Conservation (phyloP, 2,113 vertebrate species). For the Paratilapia polleni region DNA sequence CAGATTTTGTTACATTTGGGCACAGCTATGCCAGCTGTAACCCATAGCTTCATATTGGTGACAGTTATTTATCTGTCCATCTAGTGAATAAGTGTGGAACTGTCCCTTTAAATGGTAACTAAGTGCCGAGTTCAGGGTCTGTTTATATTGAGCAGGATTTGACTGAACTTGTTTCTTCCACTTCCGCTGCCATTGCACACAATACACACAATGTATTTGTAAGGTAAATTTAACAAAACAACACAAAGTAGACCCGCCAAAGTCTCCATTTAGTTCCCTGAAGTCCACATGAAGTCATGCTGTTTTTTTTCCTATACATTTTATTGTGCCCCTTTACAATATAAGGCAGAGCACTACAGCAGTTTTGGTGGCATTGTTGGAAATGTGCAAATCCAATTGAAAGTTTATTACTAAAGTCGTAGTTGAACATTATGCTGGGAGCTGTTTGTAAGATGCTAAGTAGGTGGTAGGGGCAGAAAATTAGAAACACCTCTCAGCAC, state of each 20-base stretch:
- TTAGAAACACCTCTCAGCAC: background rate
- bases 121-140: no score
- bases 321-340: background rate
- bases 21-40: no score
- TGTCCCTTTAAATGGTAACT: no score
- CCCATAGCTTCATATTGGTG: no score
- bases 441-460: background rate
- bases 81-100: no score
- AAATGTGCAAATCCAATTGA: background rate
- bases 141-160: no score
- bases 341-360: background rate
- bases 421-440: background rate
- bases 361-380: background rate
- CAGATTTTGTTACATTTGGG: no score
- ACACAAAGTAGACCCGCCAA: background rate
- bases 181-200: background rate
- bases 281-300: background rate
- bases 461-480: background rate
- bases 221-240: background rate
- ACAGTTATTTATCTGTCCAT: no score
- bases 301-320: background rate
- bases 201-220: background rate
- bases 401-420: background rate
- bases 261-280: background rate
- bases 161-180: no score